Percentiles rank a stretch among this genome's conserved stretches.
These are phyloP conservation scores for Melanaphis sacchari DNA, from an alignment of 1,140 invertebrate genomes.

Conservation along the genomic window DNA sequence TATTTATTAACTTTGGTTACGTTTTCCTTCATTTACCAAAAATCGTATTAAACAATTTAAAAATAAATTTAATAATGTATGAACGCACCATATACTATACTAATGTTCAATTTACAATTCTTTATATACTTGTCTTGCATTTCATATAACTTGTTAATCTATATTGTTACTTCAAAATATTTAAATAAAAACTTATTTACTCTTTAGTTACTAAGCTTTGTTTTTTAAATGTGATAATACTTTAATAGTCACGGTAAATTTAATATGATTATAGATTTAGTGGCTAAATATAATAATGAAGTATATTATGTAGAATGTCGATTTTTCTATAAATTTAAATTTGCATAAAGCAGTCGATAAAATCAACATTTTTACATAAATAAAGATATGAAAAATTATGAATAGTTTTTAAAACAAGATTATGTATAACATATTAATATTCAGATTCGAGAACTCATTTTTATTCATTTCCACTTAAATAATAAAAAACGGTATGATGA, in stretches of 20 bases:
- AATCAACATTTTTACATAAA: constrained; percentile 21
- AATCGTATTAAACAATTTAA: background rate
- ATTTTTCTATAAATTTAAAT: background rate
- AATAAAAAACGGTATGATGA: constrained; percentile 18
- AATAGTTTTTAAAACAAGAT: constrained; percentile 35
- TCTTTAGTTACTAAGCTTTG: background rate
- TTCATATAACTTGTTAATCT: background rate
- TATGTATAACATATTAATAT: constrained; percentile 28
- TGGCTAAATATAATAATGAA: background rate
- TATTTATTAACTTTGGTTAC: background rate
- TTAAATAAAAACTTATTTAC: background rate
- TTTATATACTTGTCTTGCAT: background rate
- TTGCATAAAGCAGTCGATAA: background rate
- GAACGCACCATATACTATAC: background rate
- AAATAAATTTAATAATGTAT: background rate
- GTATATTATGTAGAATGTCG: background rate
- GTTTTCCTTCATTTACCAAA: background rate
- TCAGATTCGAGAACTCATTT: background rate
- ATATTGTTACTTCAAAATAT: background rate
- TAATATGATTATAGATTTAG: background rate
- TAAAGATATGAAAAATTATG: constrained; percentile 18
- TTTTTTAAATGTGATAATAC: background rate
- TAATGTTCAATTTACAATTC: background rate
- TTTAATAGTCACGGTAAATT: background rate
- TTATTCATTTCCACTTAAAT: constrained; percentile 26